Conservation (phyloP, 2,113 vertebrate species). For the Gymnorhina tibicen region DNA sequence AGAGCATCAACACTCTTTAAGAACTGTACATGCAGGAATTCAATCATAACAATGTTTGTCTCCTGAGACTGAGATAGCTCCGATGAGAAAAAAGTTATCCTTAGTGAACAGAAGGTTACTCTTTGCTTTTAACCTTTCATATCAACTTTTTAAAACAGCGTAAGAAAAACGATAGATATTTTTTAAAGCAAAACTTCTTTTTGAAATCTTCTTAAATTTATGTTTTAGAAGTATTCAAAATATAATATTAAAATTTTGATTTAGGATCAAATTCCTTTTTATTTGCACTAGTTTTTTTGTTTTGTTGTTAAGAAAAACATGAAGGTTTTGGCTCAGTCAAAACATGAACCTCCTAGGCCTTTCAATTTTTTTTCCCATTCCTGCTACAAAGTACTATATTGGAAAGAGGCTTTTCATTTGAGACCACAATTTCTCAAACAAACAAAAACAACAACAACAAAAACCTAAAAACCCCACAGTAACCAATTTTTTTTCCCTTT, state of each 20-base stretch:
- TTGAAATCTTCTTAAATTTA: neutral
- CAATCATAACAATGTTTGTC: neutral
- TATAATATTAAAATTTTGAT: neutral
- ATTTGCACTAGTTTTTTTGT: rapidly evolving
- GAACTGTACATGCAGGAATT: neutral
- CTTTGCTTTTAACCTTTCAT: neutral
- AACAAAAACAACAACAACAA: neutral
- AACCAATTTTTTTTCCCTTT: neutral
- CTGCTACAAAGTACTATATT: neutral
- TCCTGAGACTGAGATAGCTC: neutral
- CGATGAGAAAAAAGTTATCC: neutral
- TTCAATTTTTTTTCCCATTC: neutral
- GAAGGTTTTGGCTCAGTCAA: neutral
- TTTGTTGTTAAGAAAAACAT: rapidly evolving
- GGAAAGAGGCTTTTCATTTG: neutral
- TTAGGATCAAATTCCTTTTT: neutral
- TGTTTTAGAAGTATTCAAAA: neutral
- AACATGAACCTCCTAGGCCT: neutral
- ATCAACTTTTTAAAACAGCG: neutral
- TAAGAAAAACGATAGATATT: rapidly evolving
- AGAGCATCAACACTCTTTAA: neutral
- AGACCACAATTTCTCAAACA: neutral
- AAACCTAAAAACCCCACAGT: neutral
- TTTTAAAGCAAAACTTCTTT: neutral
- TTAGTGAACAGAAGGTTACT: neutral